Conservation (phyloP, 2,888 invertebrate species). For the Panopea generosa region DNA sequence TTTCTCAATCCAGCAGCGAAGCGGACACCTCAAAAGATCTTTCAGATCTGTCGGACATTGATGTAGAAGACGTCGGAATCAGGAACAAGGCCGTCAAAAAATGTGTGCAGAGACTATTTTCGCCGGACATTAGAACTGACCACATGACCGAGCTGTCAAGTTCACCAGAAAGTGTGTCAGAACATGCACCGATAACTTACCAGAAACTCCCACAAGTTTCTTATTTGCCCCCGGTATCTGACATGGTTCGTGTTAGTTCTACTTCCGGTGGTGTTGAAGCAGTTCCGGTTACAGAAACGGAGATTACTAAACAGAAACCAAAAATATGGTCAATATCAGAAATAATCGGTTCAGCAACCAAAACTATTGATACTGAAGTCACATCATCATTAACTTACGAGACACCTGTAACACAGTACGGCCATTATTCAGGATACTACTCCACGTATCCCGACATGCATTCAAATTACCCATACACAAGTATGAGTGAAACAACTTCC, state of each 20-base stretch:
- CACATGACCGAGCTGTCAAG: slow-evolving; percentile 38
- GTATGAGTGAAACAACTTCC: too few relatives aligned
- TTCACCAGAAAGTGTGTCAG: slow-evolving; percentile 48
- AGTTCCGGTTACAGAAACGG: background rate
- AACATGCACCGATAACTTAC: background rate
- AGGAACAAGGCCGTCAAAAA: slow-evolving; percentile 12
- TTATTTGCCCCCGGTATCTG: slow-evolving; percentile 38
- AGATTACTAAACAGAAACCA: slow-evolving; percentile 49
- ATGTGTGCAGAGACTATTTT: slow-evolving; percentile 48
- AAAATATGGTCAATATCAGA: slow-evolving; percentile 71
- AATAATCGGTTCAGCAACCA: slow-evolving; percentile 51
- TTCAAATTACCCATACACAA: too few relatives aligned
- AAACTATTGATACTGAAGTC: slow-evolving; percentile 17
- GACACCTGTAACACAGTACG: too few relatives aligned
- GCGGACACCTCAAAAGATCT: slow-evolving; percentile 47
- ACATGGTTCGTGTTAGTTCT: slow-evolving; percentile 18
- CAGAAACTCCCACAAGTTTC: background rate
- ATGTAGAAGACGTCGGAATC: slow-evolving; percentile 37
- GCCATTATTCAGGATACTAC: too few relatives aligned
- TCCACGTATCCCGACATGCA: too few relatives aligned
- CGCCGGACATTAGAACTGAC: slow-evolving; percentile 39
- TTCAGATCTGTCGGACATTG: slow-evolving; percentile 54
- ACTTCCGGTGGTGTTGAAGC: background rate
- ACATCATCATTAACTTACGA: too few relatives aligned
- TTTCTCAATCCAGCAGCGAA: slow-evolving; percentile 46